Evolutionary conservation across 2,797 vertebrate genomes (phyloP).

Genomic region (Crocodylus rhombifer): DNA sequence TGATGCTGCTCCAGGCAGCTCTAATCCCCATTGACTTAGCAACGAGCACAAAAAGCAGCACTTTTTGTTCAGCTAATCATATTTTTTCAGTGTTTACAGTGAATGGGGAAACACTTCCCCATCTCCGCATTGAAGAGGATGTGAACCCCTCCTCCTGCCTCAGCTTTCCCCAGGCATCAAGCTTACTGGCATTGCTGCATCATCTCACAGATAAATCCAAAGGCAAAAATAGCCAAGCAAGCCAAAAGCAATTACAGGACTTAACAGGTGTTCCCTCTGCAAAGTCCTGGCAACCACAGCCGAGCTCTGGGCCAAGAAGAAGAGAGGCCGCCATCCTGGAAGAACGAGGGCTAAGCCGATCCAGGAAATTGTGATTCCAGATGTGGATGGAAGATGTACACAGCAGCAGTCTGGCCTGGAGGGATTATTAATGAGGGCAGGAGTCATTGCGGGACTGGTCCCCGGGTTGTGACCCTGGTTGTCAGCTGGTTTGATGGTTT

Average conservation of each 20-base stretch:
- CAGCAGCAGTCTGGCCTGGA: neutral
- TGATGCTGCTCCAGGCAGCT: neutral
- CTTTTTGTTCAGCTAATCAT: neutral
- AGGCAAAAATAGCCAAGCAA: neutral
- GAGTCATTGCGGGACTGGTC: no score
- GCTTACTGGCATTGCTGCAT: accelerated
- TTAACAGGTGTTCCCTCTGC: constrained; percentile 61
- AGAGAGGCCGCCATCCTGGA: constrained; percentile 34
- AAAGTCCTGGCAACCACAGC: constrained; percentile 50
- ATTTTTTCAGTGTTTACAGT: constrained; percentile 35
- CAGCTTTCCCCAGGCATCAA: neutral
- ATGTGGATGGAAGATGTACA: neutral
- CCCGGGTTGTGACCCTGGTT: neutral
- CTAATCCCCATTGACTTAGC: constrained; percentile 3
- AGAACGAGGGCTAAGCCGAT: neutral
- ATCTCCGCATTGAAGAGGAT: neutral
- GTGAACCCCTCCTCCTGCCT: neutral
- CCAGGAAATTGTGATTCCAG: constrained; percentile 29
- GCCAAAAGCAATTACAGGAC: constrained; percentile 26
- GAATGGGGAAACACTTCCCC: neutral
- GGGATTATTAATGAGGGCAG: neutral
- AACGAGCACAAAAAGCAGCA: neutral
- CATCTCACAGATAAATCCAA: accelerated
- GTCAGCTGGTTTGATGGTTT: no score
- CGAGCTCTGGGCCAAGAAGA: constrained; percentile 18